Evolutionary conservation across 2,888 invertebrate species (phyloP).

Genomic region (Scrobipalpa costella): DNA sequence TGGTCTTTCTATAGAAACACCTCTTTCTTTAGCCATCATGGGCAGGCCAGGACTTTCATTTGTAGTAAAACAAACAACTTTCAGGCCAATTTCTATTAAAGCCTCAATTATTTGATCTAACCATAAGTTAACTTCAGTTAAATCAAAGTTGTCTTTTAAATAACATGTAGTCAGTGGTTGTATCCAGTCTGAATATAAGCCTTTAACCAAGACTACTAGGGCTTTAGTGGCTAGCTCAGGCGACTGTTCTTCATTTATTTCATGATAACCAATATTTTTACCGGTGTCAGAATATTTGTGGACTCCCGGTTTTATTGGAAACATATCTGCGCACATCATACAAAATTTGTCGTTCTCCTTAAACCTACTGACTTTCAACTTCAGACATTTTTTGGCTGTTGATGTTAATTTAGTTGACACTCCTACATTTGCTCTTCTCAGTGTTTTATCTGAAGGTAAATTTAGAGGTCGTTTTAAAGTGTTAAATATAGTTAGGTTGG

Average conservation of each 20-base stretch:
- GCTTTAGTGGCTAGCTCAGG: conserved; percentile 14
- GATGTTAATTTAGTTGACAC: conserved; percentile 20
- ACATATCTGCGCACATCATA: background rate
- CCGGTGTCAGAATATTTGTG: conserved; percentile 20
- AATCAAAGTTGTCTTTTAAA: conserved; percentile 22
- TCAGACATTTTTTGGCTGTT: conserved; percentile 16
- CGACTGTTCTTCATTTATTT: conserved; percentile 20
- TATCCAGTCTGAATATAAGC: conserved; percentile 20
- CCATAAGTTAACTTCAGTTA: conserved; percentile 19
- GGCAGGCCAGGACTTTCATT: conserved; percentile 13
- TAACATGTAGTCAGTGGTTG: conserved; percentile 21
- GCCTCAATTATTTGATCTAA: conserved; percentile 14
- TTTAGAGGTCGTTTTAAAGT: conserved; percentile 20
- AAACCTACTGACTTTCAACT: conserved; percentile 18
- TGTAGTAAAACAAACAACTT: conserved; percentile 14
- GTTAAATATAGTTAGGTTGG: conserved; percentile 16
- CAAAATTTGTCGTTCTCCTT: conserved; percentile 22
- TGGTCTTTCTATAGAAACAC: conserved; percentile 16
- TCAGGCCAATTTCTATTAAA: conserved; percentile 14
- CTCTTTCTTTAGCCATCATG: conserved; percentile 18
- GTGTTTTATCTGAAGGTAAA: conserved; percentile 22
- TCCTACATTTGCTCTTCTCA: conserved; percentile 17
- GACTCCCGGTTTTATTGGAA: conserved; percentile 19
- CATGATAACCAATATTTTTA: conserved; percentile 22
- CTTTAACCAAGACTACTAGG: conserved; percentile 19